Conservation (phyloP, 2,797 vertebrate genomes). For the Astyanax mexicanus region DNA sequence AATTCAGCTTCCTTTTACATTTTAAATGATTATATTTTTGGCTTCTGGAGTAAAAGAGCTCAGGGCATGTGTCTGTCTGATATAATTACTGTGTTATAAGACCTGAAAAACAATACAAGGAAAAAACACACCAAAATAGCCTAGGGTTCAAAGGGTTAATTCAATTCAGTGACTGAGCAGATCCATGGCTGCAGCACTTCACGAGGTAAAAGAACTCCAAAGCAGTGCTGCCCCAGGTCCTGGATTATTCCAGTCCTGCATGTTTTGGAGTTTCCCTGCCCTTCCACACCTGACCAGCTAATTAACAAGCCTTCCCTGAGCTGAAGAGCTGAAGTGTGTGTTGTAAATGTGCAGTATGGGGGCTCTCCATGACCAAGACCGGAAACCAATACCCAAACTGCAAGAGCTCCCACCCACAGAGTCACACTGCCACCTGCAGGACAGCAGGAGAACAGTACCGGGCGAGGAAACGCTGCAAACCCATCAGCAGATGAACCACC, state of each 20-base stretch:
- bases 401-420: slow-evolving; percentile 23
- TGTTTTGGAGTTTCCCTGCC: neutral
- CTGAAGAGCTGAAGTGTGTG: neutral
- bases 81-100: too few relatives aligned
- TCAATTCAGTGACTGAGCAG: too few relatives aligned
- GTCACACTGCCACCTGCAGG: slow-evolving; percentile 65
- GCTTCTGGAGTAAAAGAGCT: too few relatives aligned
- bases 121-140: too few relatives aligned
- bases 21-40: too few relatives aligned
- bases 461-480: neutral
- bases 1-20: too few relatives aligned
- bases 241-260: neutral
- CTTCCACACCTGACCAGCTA: slow-evolving; percentile 2
- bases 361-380: neutral
- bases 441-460: neutral
- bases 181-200: too few relatives aligned
- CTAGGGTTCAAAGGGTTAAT: too few relatives aligned
- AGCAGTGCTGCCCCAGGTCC: slow-evolving; percentile 53
- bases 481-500: neutral
- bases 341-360: neutral
- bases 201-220: too few relatives aligned
- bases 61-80: too few relatives aligned
- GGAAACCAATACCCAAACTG: slow-evolving; percentile 16
- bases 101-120: too few relatives aligned
- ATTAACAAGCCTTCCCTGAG: neutral